Evolutionary conservation across 2,113 vertebrate species (phyloP), one percentile per base, ranked within the genome.

Genomic region (Eublepharis macularius): DNA sequence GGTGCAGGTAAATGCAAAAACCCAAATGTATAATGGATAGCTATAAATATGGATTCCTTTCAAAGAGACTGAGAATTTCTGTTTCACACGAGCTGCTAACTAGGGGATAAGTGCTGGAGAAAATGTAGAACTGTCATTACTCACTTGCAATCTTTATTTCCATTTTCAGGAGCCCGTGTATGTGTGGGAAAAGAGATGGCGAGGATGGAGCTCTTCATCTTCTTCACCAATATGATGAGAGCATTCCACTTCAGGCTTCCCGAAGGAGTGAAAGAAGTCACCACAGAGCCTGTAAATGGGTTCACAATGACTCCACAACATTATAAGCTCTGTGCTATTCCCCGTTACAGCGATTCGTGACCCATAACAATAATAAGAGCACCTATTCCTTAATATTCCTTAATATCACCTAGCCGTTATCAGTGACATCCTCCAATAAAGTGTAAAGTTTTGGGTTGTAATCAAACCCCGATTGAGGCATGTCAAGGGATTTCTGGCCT

Each of bases 1-100:
- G 91, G 92, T 36, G 80, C 86, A 69, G 88, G 92, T 92, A 69
- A 34, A 14, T 1, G 14, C 12, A 51, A 13, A 51, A 51, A 13
- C 2, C 14, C 10, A 51, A 51, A 4, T 51, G n/a, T n/a, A n/a
- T n/a, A n/a, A n/a, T n/a, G n/a, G n/a, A n/a, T 47, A 47, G 10
- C 45, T 47, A 47, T 47, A 10, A 47, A 5, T 47, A 47, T 47
- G 5, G 45, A 10, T 10, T 47, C 5, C 45, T 10, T 47, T 47
- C 45, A 47, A 5, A 47, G 45, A 47, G 10, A 47, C 45, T 47
- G 45, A 47, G 45, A 47, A 47, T 47, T 47, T 10, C 45, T 47
- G 5, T 47, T 10, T 47, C 45, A 5, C 45, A 47, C 45, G 10
- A 47, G 11, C 49, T 51, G 49, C 49, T 51, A 13, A 51, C 49